Evolutionary conservation across 2,113 vertebrate genomes (phyloP).

Genomic region (Aldabrachelys gigantea): DNA sequence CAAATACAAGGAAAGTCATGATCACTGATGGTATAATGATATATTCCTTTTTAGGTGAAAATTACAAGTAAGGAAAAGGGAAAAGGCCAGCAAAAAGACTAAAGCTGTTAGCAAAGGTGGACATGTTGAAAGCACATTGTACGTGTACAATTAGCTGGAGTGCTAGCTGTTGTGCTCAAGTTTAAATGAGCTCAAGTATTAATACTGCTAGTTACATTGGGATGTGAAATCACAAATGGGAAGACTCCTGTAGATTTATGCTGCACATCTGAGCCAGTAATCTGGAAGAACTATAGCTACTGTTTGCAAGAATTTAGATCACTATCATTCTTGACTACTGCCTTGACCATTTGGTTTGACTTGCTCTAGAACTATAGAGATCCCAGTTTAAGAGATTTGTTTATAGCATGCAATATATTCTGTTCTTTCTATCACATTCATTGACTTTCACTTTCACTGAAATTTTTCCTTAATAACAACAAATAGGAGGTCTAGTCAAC

Average conservation of each 20-base stretch:
- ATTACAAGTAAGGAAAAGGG: slow-evolving; percentile 22
- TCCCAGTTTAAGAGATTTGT: slow-evolving; percentile 41
- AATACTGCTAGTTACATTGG: neutral
- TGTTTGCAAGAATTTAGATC: slow-evolving; percentile 52
- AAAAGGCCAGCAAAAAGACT: slow-evolving; percentile 38
- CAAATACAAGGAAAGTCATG: slow-evolving; percentile 36
- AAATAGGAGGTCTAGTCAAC: slow-evolving; percentile 20
- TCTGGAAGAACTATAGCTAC: slow-evolving; percentile 37
- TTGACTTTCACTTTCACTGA: neutral
- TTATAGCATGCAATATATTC: neutral
- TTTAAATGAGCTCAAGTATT: slow-evolving; percentile 40
- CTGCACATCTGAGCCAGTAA: slow-evolving; percentile 1
- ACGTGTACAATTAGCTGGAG: neutral
- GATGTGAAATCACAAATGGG: slow-evolving; percentile 32
- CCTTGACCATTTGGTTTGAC: slow-evolving; percentile 4
- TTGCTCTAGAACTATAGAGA: slow-evolving; percentile 45
- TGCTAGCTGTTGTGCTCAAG: neutral
- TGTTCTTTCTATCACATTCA: slow-evolving; percentile 15
- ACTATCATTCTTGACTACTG: neutral
- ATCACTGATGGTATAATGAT: slow-evolving; percentile 36
- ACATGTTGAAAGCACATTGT: neutral
- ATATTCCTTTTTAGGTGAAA: slow-evolving; percentile 28
- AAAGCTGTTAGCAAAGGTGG: slow-evolving; percentile 21
- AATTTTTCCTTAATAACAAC: slow-evolving; percentile 31
- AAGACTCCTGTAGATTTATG: slow-evolving; percentile 27